Evolutionary conservation across 2,888 invertebrate genomes (phyloP).

Genomic region (Brenthis hecate): DNA sequence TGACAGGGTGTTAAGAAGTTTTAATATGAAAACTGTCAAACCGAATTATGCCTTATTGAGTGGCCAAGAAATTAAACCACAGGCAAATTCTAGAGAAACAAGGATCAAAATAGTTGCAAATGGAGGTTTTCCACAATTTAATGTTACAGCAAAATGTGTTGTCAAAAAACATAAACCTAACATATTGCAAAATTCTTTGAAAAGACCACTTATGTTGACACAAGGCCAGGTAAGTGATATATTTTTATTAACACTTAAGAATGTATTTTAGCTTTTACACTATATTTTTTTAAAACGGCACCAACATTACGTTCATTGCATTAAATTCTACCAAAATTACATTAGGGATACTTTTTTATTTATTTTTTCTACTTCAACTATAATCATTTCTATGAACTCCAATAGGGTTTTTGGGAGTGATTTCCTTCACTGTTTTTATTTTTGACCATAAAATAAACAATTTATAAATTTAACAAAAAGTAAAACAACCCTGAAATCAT

Average conservation of each 20-base stretch:
- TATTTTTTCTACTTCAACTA: too few species aligned
- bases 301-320: too few species aligned
- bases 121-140: constrained; percentile 34
- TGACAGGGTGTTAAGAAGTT: constrained; percentile 63
- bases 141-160: constrained; percentile 40
- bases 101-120: constrained; percentile 40
- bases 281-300: too few species aligned
- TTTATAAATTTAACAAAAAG: too few species aligned
- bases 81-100: constrained; percentile 34
- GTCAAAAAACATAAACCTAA: constrained; percentile 39
- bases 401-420: too few species aligned
- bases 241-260: neutral
- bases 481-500: too few species aligned
- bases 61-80: constrained; percentile 35
- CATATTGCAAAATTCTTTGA: constrained; percentile 37
- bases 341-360: too few species aligned
- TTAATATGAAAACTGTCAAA: constrained; percentile 43
- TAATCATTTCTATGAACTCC: too few species aligned
- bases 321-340: too few species aligned
- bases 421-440: too few species aligned
- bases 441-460: too few species aligned
- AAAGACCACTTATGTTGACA: constrained; percentile 19
- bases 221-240: constrained; percentile 26
- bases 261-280: too few species aligned
- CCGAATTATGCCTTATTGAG: constrained; percentile 45